Evolutionary conservation across 2,888 invertebrate genomes (phyloP), one percentile per base, ranked within the genome.

Genomic region (Empis stercorea): DNA sequence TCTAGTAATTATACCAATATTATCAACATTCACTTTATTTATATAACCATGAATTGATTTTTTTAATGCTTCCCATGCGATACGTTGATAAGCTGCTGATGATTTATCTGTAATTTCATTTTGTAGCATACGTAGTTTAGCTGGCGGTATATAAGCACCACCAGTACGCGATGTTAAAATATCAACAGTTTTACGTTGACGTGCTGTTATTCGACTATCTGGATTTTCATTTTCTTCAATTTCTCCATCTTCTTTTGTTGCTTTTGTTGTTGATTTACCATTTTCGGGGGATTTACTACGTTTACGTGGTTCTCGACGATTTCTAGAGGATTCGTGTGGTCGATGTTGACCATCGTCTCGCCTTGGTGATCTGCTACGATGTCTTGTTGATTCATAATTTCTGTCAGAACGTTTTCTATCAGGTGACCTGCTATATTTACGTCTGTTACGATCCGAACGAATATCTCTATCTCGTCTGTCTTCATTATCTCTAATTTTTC

Each of bases 21-120:
- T 99, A 13, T 91, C 84, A 0, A 87, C 87, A 65, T 97, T 99
- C 2, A 97, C 86, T 74, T 97, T 99, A 71, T 99, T 99, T 49
- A 99, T 93, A 56, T 87, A 84, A 56, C 99, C 99, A 61, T 97
- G 95, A 54, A 99, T 88, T 10, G 94, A 95, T 67, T 99, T 99
- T 65, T 99, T 99, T 17, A 99, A 71, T 0, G 95, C 94, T 72
- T 99, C 97, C 99, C 99, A 99, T 2, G 97, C 88, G 43, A 99
- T 81, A 55, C 97, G 75, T 66, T 99, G 99, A 70, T 91, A 99
- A 2, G 91, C 89, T 20, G 84, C 80, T 51, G 93, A 91, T n/a
- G 84, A 76, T 73, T 99, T 99, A 61, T 99, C 97, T 0, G 88
- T 89, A 45, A 97, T 94, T 66, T 88, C 84, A 0, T 87, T 88